Evolutionary conservation across 2,797 vertebrate species (phyloP).

Genomic region (Brachyalestes nurse): DNA sequence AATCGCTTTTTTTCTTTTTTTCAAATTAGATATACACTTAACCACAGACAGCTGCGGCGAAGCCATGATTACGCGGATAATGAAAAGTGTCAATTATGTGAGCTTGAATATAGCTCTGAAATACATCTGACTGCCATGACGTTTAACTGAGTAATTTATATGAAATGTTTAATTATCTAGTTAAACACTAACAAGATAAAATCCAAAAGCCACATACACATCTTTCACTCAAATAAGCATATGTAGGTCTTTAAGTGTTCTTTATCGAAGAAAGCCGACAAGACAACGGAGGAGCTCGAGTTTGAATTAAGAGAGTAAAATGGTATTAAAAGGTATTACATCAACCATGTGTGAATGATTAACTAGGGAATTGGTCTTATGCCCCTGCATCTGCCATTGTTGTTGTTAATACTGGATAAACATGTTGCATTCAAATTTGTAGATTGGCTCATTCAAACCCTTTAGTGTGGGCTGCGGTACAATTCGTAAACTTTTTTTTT

Average conservation of each 20-base stretch:
- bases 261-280: background rate
- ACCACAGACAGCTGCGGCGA: constrained; percentile 15
- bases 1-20: too few species aligned
- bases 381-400: constrained; percentile 10
- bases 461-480: background rate
- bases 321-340: constrained; percentile 3
- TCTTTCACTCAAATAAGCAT: background rate
- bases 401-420: constrained; percentile 1
- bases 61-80: constrained; percentile 17
- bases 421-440: background rate
- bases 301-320: constrained; percentile 8
- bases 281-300: background rate
- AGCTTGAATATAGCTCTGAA: constrained; percentile 3
- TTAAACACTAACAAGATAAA: background rate
- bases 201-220: background rate
- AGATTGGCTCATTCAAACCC: background rate
- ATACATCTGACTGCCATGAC: constrained; percentile 13
- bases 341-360: constrained; percentile 9
- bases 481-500: background rate
- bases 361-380: constrained; percentile 3
- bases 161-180: constrained; percentile 14
- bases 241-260: background rate
- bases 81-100: constrained; percentile 40
- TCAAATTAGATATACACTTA: background rate
- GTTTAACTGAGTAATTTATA: constrained; percentile 1